phyloP scores from a whole-genome alignment of 2,113 vertebrate species.

The Eublepharis macularius region DNA sequence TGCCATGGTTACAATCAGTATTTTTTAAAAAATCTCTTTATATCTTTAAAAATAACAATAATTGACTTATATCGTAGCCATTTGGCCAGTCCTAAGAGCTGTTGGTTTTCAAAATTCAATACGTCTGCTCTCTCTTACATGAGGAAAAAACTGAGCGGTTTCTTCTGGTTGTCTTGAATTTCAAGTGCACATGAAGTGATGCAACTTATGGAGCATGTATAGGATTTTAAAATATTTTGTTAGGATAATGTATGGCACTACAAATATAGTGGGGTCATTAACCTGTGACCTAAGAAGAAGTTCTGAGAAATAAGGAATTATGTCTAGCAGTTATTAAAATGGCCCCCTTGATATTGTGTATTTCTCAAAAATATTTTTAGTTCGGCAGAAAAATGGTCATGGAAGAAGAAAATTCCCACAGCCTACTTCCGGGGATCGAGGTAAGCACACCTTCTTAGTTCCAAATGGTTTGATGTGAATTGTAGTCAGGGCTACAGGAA shows the following conservation, averaged over 20 bases:
- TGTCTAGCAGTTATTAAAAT: background rate
- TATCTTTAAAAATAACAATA: background rate
- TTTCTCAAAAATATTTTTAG: conserved; percentile 73
- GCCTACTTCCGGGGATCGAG: conserved; percentile 97
- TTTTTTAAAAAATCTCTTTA: no score
- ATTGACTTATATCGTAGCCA: background rate
- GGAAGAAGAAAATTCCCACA: conserved; percentile 90
- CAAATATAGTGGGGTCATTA: background rate
- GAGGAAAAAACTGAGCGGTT: background rate
- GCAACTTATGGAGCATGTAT: background rate
- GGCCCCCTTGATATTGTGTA: conserved; percentile 22
- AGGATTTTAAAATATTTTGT: background rate
- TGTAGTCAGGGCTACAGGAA: background rate
- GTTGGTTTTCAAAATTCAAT: background rate
- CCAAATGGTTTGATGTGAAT: conserved; percentile 8
- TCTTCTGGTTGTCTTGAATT: conserved; percentile 38
- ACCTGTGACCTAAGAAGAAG: background rate
- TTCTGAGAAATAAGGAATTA: background rate
- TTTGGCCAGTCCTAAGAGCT: background rate
- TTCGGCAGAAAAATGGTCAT: conserved; percentile 91
- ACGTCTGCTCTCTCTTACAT: background rate
- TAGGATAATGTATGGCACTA: background rate
- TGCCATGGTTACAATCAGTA: no score
- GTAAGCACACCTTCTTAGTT: conserved; percentile 68
- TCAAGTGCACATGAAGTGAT: background rate